Percentiles rank a stretch among this genome's conserved stretches.
These are phyloP conservation scores for Ptyas mucosa DNA, from an alignment of 2,113 vertebrate genomes.

Conservation along the genomic window DNA sequence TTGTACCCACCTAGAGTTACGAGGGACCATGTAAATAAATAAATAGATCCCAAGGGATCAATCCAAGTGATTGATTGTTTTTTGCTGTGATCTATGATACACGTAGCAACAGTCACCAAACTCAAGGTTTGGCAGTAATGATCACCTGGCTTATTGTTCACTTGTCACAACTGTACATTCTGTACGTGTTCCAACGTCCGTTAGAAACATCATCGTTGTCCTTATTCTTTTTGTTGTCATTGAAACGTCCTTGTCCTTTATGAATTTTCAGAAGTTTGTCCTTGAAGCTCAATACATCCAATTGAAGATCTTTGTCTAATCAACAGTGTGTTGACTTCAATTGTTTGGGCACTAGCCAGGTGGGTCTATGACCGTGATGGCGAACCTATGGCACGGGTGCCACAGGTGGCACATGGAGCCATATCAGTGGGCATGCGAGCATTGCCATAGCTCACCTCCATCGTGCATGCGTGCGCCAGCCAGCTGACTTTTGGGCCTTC, in stretches of 20 bases:
- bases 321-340: neutral
- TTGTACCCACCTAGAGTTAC: no score
- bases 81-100: neutral
- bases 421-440: no score
- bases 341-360: neutral
- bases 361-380: no score
- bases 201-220: neutral
- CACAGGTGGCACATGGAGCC: no score
- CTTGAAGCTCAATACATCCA: neutral
- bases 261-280: neutral
- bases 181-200: neutral
- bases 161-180: neutral
- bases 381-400: no score
- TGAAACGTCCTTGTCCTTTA: neutral
- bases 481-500: no score
- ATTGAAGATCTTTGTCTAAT: neutral
- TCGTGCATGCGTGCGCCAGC: no score
- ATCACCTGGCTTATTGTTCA: neutral
- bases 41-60: neutral
- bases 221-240: neutral
- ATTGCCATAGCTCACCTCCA: no score
- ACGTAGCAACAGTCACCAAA: neutral
- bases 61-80: neutral
- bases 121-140: neutral
- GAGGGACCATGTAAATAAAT: no score